phyloP scores from a whole-genome alignment of 2,888 invertebrate species.

The Drosophila longiperda region DNA sequence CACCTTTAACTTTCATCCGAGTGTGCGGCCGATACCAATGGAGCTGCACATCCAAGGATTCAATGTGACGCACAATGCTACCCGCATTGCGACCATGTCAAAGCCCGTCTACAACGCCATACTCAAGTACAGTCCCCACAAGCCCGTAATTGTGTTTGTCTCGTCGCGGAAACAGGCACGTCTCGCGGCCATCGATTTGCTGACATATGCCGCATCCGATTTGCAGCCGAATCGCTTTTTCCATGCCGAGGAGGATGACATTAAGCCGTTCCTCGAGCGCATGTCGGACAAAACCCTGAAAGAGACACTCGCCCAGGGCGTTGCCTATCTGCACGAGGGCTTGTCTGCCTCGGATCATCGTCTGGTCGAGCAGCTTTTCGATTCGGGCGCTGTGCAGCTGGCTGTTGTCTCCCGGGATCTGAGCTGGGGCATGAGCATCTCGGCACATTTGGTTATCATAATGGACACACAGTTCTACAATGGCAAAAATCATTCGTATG shows the following conservation, averaged over 20 bases:
- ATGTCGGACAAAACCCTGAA: conserved; percentile 95
- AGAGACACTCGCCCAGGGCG: conserved; percentile 97
- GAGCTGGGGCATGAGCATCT: conserved; percentile 96
- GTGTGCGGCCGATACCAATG: conserved; percentile 96
- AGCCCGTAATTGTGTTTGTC: conserved; percentile 95
- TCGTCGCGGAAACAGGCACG: conserved; percentile 96
- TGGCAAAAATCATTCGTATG: conserved; percentile 94
- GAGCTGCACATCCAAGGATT: conserved; percentile 98
- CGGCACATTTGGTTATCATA: conserved; percentile 96
- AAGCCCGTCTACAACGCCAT: conserved; percentile 98
- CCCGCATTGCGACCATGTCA: conserved; percentile 98
- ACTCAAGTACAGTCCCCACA: conserved; percentile 91
- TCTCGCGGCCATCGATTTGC: conserved; percentile 97
- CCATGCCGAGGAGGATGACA: conserved; percentile 93
- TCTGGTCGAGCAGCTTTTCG: conserved; percentile 96
- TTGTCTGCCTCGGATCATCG: conserved; percentile 93
- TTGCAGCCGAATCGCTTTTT: conserved; percentile 94
- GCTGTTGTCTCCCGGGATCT: conserved; percentile 96
- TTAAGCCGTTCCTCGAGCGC: conserved; percentile 94
- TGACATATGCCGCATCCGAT: conserved; percentile 97
- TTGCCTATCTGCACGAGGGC: conserved; percentile 99
- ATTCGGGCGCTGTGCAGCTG: conserved; percentile 96
- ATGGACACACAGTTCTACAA: conserved; percentile 91
- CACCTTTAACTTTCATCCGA: conserved; percentile 99
- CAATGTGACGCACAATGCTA: conserved; percentile 98